These are phyloP conservation scores for Heliconius sara DNA, from an alignment of 2,888 invertebrate genomes.

Conservation along the genomic window DNA sequence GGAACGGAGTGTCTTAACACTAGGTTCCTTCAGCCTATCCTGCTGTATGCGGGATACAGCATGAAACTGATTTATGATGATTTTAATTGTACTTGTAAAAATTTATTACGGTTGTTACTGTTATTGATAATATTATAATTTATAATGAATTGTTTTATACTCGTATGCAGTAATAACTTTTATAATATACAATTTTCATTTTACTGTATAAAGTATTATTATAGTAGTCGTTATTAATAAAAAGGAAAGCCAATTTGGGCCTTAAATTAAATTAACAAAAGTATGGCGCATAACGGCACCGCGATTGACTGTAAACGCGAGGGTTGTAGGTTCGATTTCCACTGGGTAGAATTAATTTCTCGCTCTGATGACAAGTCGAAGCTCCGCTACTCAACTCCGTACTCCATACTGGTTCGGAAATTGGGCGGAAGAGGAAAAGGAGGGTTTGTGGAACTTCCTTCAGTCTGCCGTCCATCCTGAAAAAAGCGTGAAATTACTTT, in stretches of 20 bases:
- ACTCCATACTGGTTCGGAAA: too few relatives aligned
- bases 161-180: not conserved
- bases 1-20: too few relatives aligned
- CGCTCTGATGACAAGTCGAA: not conserved
- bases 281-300: too few relatives aligned
- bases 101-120: conserved; percentile 5
- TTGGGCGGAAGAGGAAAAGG: too few relatives aligned
- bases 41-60: too few relatives aligned
- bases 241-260: not conserved
- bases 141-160: not conserved
- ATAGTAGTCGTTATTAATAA: not conserved
- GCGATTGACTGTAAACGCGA: not conserved
- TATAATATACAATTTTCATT: not conserved
- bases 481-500: too few relatives aligned
- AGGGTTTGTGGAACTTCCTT: too few relatives aligned
- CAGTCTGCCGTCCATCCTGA: too few relatives aligned
- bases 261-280: not conserved
- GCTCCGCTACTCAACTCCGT: too few relatives aligned
- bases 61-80: too few relatives aligned
- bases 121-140: conserved; percentile 15
- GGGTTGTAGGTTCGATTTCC: not conserved
- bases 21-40: too few relatives aligned
- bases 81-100: not conserved
- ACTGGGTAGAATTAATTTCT: not conserved
- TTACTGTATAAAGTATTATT: not conserved